phyloP scores from a whole-genome alignment of 2,797 vertebrate species.

The Thunnus albacares region DNA sequence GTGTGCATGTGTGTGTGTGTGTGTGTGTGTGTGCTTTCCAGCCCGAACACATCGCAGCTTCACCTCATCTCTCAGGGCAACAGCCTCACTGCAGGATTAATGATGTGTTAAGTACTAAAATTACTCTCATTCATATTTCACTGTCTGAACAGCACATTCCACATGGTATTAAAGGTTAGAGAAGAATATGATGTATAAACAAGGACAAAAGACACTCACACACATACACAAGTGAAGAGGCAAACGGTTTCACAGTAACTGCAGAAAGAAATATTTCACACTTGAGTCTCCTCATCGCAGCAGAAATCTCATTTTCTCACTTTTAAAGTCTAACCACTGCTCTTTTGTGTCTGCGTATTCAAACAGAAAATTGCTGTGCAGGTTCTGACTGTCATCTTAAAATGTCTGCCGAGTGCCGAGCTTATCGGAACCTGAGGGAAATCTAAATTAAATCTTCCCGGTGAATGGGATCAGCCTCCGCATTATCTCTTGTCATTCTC shows the following conservation, averaged over 20 bases:
- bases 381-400: slow-evolving; percentile 72
- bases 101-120: slow-evolving; percentile 75
- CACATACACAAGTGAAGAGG: slow-evolving; percentile 11
- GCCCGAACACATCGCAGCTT: slow-evolving; percentile 59
- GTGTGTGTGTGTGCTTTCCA: slow-evolving; percentile 41
- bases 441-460: slow-evolving; percentile 84
- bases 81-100: slow-evolving; percentile 74
- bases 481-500: slow-evolving; percentile 75
- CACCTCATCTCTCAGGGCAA: slow-evolving; percentile 56
- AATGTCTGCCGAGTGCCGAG: slow-evolving; percentile 70
- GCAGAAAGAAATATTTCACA: slow-evolving; percentile 51
- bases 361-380: slow-evolving; percentile 74
- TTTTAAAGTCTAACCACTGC: slow-evolving; percentile 57
- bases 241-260: slow-evolving; percentile 43
- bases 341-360: slow-evolving; percentile 72
- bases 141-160: slow-evolving; percentile 55
- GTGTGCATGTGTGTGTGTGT: slow-evolving; percentile 26
- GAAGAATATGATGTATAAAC: slow-evolving; percentile 41
- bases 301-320: slow-evolving; percentile 68
- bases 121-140: slow-evolving; percentile 75
- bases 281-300: slow-evolving; percentile 44
- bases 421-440: slow-evolving; percentile 80
- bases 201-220: slow-evolving; percentile 30
- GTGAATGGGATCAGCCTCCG: slow-evolving; percentile 71
- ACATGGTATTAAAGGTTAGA: slow-evolving; percentile 49